Percentiles rank a stretch among this genome's conserved stretches.
These are phyloP conservation scores for Toxostoma redivivum DNA, from an alignment of 2,113 vertebrate species.

Conservation along the genomic window DNA sequence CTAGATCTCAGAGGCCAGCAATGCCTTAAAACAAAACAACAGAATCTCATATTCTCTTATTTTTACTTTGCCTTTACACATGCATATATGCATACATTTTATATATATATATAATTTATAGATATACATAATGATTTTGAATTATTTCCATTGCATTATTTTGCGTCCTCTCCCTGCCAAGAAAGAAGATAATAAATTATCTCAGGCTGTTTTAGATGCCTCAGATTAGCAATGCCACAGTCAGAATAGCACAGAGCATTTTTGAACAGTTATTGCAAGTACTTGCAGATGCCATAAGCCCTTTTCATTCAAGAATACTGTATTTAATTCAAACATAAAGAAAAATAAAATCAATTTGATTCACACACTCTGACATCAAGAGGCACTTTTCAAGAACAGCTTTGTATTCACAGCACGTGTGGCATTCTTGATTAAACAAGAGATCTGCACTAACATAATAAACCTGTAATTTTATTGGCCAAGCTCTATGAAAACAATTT, in stretches of 20 bases:
- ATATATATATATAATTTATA: neutral
- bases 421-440: slow-evolving; percentile 51
- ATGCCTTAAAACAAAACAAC: neutral
- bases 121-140: neutral
- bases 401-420: neutral
- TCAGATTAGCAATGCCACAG: neutral
- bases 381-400: slow-evolving; percentile 15
- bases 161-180: neutral
- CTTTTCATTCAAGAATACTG: neutral
- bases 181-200: neutral
- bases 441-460: neutral
- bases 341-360: slow-evolving; percentile 8
- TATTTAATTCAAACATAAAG: slow-evolving; percentile 22
- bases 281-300: neutral
- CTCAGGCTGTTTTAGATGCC: neutral
- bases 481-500: slow-evolving; percentile 42
- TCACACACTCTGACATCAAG: neutral
- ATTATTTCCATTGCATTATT: neutral
- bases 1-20: neutral
- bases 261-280: neutral
- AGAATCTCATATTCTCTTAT: neutral
- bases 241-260: neutral
- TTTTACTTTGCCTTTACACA: neutral
- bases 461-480: slow-evolving; percentile 61
- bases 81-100: neutral